These are phyloP conservation scores for Anguilla rostrata DNA, from an alignment of 2,113 vertebrate species.

Conservation along the genomic window DNA sequence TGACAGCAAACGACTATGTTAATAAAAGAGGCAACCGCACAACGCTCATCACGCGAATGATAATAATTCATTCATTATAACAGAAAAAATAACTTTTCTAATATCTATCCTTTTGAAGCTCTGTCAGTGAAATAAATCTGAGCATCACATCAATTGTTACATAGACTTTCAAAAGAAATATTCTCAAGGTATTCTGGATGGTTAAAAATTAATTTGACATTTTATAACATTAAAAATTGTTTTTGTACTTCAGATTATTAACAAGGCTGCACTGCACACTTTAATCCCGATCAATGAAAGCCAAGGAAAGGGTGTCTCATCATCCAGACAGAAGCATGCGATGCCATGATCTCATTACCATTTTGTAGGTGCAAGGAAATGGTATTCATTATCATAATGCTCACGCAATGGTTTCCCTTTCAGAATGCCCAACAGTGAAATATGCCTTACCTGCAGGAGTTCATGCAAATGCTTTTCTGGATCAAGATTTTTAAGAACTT, in stretches of 20 bases:
- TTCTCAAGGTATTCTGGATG: neutral
- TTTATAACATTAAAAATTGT: no score
- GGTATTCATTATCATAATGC: neutral
- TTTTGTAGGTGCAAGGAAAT: neutral
- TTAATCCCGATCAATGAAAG: neutral
- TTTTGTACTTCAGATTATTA: neutral
- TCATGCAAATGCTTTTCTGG: slow-evolving; percentile 63
- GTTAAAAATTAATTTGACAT: neutral
- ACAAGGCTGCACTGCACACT: neutral
- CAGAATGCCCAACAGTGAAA: neutral
- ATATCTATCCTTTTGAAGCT: no score
- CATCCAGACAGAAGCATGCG: neutral
- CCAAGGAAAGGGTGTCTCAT: neutral
- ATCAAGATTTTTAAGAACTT: slow-evolving; percentile 65
- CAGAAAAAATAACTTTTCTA: neutral
- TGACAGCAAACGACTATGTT: neutral
- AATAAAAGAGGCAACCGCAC: neutral
- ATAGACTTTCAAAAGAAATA: neutral
- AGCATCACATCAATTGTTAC: neutral
- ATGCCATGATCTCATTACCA: neutral
- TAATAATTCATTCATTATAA: neutral
- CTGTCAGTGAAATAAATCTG: no score
- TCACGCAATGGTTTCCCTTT: no score
- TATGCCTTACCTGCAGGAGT: slow-evolving; percentile 74
- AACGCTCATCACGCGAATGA: neutral